Base-by-base conservation (phyloP, 2,113 vertebrate species). In the Sturnira hondurensis region DNA sequence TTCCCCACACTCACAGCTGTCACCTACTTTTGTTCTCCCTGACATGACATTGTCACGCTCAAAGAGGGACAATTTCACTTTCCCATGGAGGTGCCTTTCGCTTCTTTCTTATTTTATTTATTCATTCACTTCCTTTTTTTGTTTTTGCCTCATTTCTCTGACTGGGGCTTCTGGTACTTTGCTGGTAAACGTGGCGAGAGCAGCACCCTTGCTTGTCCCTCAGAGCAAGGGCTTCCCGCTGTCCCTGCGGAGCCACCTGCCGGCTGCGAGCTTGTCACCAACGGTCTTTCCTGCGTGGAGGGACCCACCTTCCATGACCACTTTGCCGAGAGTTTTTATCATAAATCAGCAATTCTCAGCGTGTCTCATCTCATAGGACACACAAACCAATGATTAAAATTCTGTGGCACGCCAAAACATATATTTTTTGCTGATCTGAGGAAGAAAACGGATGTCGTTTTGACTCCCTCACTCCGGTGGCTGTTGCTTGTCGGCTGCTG, bases 201-300 rank as follows among this genome's bases (percentile, higher is more conserved):
- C 15, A n/a, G 50, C 4, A 2, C n/a, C 33, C 33, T 16, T 2
- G 22, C 24, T 22, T 26, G 76, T 8, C 33, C 50, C 20, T 41
- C 22, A 14, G 22, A 26, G 11, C 31, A 7, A 7, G 26, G 24
- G 17, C 76, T 24, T 24, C 33, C 47, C 0, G 16, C 77, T 16
- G 22, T 26, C 15, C 52, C n/a, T 33, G 7, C 10, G 0, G 52
- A 80, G 52, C 1, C 11, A 11, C 19, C 13, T 14, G 24, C 7
- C 2, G 1, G 52, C 52, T 80, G 22, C 0, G n/a, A n/a, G 77
- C 2, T 16, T 10, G 7, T 10, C 52, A 7, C 3, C 8, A 3
- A 3, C 0, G n/a, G n/a, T 22, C 77, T 38, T 26, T 15, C 10
- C 12, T 0, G 0, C n/a, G 45, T 3, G 24, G 33, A 36, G 41